Percentiles rank a stretch among this genome's conserved stretches.
Conservation (phyloP, 2,888 invertebrate genomes). For the Parnassius apollo region DNA sequence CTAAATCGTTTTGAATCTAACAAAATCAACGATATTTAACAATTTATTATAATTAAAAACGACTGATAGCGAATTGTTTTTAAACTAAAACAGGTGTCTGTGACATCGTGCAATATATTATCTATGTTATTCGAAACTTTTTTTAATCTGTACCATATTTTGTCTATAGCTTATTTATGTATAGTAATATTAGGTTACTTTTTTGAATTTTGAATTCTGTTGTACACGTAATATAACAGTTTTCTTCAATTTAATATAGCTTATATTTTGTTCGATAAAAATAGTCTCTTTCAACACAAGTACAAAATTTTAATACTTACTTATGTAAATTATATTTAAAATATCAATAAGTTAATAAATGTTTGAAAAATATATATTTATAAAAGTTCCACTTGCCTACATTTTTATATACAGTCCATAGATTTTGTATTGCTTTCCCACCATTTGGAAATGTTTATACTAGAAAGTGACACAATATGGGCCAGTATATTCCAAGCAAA, state of each 20-base stretch:
- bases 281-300: conserved; percentile 3
- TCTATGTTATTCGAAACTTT: conserved; percentile 30
- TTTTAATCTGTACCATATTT: conserved; percentile 58
- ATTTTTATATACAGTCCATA: conserved; percentile 1
- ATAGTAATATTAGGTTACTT: conserved; percentile 9
- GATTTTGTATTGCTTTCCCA: conserved; percentile 5
- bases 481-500: conserved; percentile 2
- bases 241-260: background rate
- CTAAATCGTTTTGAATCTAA: background rate
- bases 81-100: conserved; percentile 46
- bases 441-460: background rate
- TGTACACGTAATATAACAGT: background rate
- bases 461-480: conserved; percentile 1
- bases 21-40: background rate
- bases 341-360: background rate
- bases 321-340: conserved; percentile 1
- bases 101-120: conserved; percentile 72
- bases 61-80: conserved; percentile 2
- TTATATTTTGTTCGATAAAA: background rate
- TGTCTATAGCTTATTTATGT: conserved; percentile 42
- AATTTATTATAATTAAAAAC: background rate
- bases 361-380: background rate
- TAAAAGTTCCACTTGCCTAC: background rate
- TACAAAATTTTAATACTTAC: conserved; percentile 14
- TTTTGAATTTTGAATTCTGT: background rate